Percentiles rank a stretch among this genome's conserved stretches.
Evolutionary conservation across 2,888 invertebrate genomes (phyloP).

Genomic region (Hartigia nigra): DNA sequence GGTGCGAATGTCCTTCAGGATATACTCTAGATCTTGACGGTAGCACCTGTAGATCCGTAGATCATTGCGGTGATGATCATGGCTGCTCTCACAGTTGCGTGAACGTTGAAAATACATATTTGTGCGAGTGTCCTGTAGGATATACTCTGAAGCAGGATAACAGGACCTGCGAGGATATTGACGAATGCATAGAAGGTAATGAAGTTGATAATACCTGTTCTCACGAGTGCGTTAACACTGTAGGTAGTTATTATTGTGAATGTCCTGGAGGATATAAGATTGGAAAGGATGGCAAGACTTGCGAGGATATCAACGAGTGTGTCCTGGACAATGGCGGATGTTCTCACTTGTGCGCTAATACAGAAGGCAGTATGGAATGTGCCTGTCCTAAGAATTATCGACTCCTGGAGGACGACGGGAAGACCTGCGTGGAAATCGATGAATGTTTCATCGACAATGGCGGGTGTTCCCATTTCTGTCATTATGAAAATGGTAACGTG

Average conservation of each 20-base stretch:
- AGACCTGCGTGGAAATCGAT: constrained; percentile 67
- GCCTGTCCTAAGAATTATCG: constrained; percentile 67
- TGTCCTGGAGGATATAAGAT: constrained; percentile 70
- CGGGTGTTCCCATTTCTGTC: constrained; percentile 71
- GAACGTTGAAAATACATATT: constrained; percentile 69
- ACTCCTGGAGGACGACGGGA: constrained; percentile 60
- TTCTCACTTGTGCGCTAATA: constrained; percentile 63
- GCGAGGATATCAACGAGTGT: constrained; percentile 61
- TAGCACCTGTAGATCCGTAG: constrained; percentile 32
- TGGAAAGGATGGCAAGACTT: constrained; percentile 48
- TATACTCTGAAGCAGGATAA: constrained; percentile 50
- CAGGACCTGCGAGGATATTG: constrained; percentile 63
- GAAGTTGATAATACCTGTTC: constrained; percentile 52
- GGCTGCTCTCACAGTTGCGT: constrained; percentile 68
- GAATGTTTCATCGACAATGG: constrained; percentile 68
- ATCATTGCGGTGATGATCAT: constrained; percentile 38
- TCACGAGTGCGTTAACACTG: constrained; percentile 71
- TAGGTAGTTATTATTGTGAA: constrained; percentile 72
- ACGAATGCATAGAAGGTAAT: constrained; percentile 66
- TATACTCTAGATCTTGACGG: constrained; percentile 60
- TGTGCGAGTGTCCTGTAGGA: constrained; percentile 66
- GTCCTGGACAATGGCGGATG: constrained; percentile 71
- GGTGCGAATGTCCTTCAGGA: constrained; percentile 55
- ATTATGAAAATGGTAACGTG: constrained; percentile 67
- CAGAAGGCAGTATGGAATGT: constrained; percentile 60